Percentiles rank a stretch among this genome's conserved stretches.
phyloP scores from a whole-genome alignment of 2,113 vertebrate genomes.

The Scomber japonicus region DNA sequence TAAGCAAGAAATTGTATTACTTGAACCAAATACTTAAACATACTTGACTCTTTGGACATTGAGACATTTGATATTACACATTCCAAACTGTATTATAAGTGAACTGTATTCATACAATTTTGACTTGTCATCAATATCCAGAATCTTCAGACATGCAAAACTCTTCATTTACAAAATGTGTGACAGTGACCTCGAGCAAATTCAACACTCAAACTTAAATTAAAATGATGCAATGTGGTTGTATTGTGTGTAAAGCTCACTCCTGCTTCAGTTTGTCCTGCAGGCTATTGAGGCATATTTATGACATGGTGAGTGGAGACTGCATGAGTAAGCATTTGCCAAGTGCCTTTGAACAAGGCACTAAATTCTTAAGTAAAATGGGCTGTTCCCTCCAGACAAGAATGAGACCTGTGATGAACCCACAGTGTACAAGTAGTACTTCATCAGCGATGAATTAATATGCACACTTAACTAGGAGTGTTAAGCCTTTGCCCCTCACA shows the following conservation, averaged over 20 bases:
- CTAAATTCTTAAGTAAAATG: neutral
- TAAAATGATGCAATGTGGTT: neutral
- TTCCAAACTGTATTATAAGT: too few relatives aligned
- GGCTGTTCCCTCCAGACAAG: neutral
- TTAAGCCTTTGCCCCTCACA: neutral
- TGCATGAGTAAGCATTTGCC: neutral
- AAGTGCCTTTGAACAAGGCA: constrained; percentile 16
- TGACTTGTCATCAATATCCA: too few relatives aligned
- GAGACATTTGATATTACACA: too few relatives aligned
- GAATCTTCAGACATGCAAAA: too few relatives aligned
- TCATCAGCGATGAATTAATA: constrained; percentile 1
- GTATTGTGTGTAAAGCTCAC: neutral
- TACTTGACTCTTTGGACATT: too few relatives aligned
- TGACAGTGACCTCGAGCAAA: neutral
- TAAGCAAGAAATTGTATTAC: too few relatives aligned
- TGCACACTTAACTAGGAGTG: neutral
- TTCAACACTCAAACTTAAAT: neutral
- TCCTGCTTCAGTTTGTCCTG: neutral
- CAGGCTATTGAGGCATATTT: neutral
- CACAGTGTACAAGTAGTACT: neutral
- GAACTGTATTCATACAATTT: too few relatives aligned
- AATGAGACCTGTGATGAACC: neutral
- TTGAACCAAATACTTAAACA: too few relatives aligned
- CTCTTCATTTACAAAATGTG: too few relatives aligned
- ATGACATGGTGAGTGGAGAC: neutral